Evolutionary conservation across 2,888 invertebrate genomes (phyloP).

Genomic region (Cosmopolites sordidus): DNA sequence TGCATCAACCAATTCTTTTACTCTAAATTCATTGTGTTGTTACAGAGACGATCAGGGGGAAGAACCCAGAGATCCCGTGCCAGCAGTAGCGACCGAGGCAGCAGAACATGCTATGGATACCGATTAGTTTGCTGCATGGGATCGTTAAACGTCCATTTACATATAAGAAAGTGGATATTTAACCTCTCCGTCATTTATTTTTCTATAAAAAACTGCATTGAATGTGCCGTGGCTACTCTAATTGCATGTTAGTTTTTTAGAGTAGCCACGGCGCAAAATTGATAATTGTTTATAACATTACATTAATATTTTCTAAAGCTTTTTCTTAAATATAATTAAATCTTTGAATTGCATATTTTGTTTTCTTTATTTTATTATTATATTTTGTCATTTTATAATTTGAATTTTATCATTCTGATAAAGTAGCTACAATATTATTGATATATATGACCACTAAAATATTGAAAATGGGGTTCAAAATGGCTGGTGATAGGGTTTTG

Average conservation of each 20-base stretch:
- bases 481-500: no score
- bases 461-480: no score
- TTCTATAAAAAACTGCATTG: slow-evolving; percentile 10
- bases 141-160: background rate
- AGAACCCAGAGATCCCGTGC: slow-evolving; percentile 49
- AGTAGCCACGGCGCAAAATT: slow-evolving; percentile 37
- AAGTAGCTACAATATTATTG: no score
- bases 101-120: slow-evolving; percentile 46
- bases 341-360: background rate
- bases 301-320: slow-evolving; percentile 10
- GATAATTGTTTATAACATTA: slow-evolving; percentile 6
- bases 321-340: slow-evolving; percentile 14
- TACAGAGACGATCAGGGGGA: slow-evolving; percentile 43
- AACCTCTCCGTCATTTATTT: slow-evolving; percentile 6
- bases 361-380: no score
- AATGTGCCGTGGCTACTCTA: slow-evolving; percentile 41
- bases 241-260: background rate
- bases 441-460: no score
- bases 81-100: slow-evolving; percentile 44
- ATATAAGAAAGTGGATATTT: background rate
- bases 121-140: slow-evolving; percentile 38
- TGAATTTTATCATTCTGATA: no score
- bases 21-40: background rate
- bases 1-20: no score
- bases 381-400: no score